Percentiles rank a stretch among this genome's conserved stretches.
phyloP scores from a whole-genome alignment of 2,888 invertebrate genomes.

The Acrobeloides nanus region DNA sequence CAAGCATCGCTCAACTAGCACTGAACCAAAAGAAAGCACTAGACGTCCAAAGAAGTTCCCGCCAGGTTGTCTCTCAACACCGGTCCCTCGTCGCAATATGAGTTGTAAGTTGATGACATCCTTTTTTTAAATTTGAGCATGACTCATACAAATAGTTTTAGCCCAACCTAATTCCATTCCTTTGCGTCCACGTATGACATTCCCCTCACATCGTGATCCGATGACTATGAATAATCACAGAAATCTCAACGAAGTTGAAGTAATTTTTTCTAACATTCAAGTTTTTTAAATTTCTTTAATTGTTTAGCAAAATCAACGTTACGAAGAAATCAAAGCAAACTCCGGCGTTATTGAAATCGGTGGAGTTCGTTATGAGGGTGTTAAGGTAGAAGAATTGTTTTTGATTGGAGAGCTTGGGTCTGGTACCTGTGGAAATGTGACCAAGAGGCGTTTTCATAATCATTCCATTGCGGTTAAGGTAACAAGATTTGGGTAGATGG shows the following conservation, averaged over 20 bases:
- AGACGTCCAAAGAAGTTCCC: conserved; percentile 9
- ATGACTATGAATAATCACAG: conserved; percentile 5
- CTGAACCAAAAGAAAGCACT: not conserved
- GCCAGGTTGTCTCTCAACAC: conserved; percentile 19
- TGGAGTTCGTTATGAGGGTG: conserved; percentile 18
- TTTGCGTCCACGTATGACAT: not conserved
- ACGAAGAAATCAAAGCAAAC: conserved; percentile 19
- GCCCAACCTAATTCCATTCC: not conserved
- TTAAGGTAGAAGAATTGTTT: conserved; percentile 14
- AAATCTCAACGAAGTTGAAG: conserved; percentile 1
- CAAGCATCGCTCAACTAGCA: not conserved
- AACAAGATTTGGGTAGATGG: not conserved
- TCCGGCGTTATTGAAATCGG: conserved; percentile 25
- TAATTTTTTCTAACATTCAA: too few species aligned
- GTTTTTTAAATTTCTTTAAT: not conserved
- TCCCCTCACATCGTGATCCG: conserved; percentile 8
- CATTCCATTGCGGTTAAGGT: conserved; percentile 53
- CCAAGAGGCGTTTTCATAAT: conserved; percentile 69
- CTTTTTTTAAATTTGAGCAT: not conserved
- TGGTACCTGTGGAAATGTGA: conserved; percentile 77
- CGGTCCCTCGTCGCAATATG: conserved; percentile 17
- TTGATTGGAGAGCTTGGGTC: conserved; percentile 13
- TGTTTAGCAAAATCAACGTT: conserved; percentile 11
- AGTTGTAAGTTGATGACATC: conserved; percentile 10
- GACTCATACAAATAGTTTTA: not conserved